A percentile compares a stretch with the other conserved stretches of the same genome.
Evolutionary conservation across 2,888 invertebrate genomes (phyloP).

Genomic region (Glyphotaelius pellucidus): DNA sequence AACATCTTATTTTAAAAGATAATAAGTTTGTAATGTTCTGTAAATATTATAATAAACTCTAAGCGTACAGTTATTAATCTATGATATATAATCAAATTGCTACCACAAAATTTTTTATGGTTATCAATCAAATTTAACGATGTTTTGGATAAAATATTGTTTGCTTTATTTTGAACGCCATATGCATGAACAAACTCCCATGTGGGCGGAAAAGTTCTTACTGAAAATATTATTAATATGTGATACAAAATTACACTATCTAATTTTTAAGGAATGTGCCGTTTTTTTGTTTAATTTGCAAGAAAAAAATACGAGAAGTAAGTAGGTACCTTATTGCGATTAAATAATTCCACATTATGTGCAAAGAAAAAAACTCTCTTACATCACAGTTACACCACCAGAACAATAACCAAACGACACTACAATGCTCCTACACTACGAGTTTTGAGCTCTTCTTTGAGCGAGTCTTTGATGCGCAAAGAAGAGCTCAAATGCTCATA

Average conservation of each 20-base stretch:
- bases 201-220: background rate
- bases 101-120: background rate
- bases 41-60: background rate
- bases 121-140: background rate
- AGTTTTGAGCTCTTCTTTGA: too few species aligned
- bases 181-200: background rate
- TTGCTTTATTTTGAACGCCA: background rate
- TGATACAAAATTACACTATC: background rate
- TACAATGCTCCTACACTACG: too few species aligned
- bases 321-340: background rate
- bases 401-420: too few species aligned
- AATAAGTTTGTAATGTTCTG: background rate
- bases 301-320: too few species aligned
- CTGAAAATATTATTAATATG: background rate
- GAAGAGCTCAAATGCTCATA: too few species aligned
- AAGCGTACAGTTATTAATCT: background rate
- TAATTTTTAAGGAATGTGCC: background rate
- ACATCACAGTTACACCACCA: too few species aligned
- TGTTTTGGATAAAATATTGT: background rate
- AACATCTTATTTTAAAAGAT: background rate
- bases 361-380: too few species aligned
- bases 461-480: too few species aligned
- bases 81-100: background rate
- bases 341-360: background rate
- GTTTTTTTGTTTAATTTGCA: too few species aligned